phyloP scores from a whole-genome alignment of 2,797 vertebrate species.

The Fundulus diaphanus region DNA sequence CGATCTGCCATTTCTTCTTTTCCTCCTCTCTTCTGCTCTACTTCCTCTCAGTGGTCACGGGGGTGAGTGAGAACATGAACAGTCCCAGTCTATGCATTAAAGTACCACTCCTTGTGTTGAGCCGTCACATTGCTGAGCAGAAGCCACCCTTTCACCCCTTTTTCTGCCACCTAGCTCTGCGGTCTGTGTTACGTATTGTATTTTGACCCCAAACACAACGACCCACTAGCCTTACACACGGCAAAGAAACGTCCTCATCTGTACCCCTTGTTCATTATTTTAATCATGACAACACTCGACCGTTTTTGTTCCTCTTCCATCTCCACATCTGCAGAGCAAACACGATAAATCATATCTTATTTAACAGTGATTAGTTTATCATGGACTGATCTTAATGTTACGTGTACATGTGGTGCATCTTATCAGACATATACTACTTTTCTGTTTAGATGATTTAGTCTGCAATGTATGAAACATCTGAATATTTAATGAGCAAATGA shows the following conservation, averaged over 20 bases:
- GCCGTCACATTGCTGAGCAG: conserved; percentile 27
- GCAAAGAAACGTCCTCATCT: conserved; percentile 33
- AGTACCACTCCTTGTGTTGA: conserved; percentile 47
- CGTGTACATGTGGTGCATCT: conserved; percentile 80
- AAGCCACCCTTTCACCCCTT: conserved; percentile 15
- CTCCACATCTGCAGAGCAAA: conserved; percentile 43
- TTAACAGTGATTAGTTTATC: conserved; percentile 68
- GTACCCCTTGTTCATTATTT: conserved; percentile 28
- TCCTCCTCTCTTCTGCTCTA: conserved; percentile 30
- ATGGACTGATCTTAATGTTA: conserved; percentile 72
- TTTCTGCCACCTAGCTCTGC: conserved; percentile 28
- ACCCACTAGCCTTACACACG: conserved; percentile 12
- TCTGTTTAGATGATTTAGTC: conserved; percentile 76
- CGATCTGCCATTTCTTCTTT: conserved; percentile 39
- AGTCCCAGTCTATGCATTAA: conserved; percentile 70
- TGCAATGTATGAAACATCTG: conserved; percentile 64
- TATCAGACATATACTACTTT: conserved; percentile 72
- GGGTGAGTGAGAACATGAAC: conserved; percentile 70
- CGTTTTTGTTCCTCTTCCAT: conserved; percentile 53
- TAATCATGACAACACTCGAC: conserved; percentile 15
- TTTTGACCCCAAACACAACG: conserved; percentile 31
- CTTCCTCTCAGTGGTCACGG: conserved; percentile 73
- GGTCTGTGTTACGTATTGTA: conserved; percentile 62
- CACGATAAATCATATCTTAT: conserved; percentile 53
- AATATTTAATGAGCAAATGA: conserved; percentile 74